Evolutionary conservation across 2,797 vertebrate genomes (phyloP).

Genomic region (Gymnocypris eckloni): DNA sequence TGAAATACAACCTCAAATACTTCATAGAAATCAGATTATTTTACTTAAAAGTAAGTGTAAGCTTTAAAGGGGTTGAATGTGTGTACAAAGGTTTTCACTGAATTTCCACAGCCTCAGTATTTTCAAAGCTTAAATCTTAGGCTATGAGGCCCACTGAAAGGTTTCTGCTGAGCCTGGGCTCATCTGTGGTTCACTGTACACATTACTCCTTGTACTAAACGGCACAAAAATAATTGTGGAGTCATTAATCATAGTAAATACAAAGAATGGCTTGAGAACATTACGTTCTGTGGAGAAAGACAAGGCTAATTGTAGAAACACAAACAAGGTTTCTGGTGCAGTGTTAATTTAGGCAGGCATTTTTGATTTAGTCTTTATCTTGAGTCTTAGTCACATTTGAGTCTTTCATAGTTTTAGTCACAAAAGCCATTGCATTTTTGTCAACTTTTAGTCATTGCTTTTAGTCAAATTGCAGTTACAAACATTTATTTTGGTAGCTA

Average conservation of each 20-base stretch:
- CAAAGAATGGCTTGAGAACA: not conserved
- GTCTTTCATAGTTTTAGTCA: no score
- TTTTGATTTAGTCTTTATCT: no score
- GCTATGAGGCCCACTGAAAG: no score
- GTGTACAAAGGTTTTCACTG: not conserved
- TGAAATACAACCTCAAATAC: not conserved
- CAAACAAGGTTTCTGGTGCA: conserved; percentile 3
- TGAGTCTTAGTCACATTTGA: no score
- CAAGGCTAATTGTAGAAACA: not conserved
- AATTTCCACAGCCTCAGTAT: conserved; percentile 18
- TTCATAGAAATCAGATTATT: no score
- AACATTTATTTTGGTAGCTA: no score
- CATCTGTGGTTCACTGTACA: not conserved
- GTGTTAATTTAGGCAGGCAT: no score
- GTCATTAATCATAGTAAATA: not conserved
- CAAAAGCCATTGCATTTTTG: no score
- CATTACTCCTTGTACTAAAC: not conserved
- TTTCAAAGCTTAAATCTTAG: not conserved
- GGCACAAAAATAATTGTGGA: not conserved
- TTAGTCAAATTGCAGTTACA: no score
- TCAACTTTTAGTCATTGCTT: no score
- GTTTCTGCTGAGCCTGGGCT: not conserved
- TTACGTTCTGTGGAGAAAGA: not conserved
- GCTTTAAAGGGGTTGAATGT: not conserved
- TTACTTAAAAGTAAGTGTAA: no score